These are phyloP conservation scores for Aphodius granarius DNA, from an alignment of 2,888 invertebrate genomes.

Conservation along the genomic window DNA sequence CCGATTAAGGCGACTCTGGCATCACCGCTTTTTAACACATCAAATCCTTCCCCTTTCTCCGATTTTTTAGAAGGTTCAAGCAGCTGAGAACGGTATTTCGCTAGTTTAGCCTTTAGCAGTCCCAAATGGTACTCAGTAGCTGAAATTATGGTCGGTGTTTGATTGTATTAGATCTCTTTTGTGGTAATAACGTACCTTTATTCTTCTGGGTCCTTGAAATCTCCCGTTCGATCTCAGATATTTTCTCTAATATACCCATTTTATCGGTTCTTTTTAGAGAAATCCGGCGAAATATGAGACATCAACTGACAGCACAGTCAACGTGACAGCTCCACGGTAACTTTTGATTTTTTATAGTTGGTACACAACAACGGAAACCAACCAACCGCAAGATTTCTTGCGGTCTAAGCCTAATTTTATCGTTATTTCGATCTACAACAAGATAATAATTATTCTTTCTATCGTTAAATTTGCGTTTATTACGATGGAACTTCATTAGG, in stretches of 20 bases:
- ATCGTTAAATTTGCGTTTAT: too few relatives aligned
- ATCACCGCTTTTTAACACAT: conserved; percentile 99
- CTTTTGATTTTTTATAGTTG: background rate
- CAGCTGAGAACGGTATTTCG: conserved; percentile 92
- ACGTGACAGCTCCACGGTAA: conserved; percentile 20
- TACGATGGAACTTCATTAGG: too few relatives aligned
- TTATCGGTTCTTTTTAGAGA: conserved; percentile 23
- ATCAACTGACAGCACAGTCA: background rate
- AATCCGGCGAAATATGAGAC: background rate
- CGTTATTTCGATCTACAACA: background rate
- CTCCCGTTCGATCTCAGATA: conserved; percentile 98
- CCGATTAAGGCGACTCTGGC: conserved; percentile 97
- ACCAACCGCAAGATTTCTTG: background rate
- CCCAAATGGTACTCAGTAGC: conserved; percentile 99
- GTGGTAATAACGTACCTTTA: conserved; percentile 71
- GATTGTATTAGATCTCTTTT: background rate
- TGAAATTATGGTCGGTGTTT: conserved; percentile 52
- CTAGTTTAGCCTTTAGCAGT: conserved; percentile 93
- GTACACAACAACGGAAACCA: background rate
- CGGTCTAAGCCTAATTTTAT: background rate
- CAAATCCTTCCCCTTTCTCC: conserved; percentile 97
- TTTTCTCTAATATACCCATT: conserved; percentile 99
- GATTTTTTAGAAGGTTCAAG: conserved; percentile 93
- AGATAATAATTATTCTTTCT: too few relatives aligned
- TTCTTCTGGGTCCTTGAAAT: conserved; percentile 98